A percentile compares a stretch with the other conserved stretches of the same genome.
phyloP scores from a whole-genome alignment of 1,140 invertebrate genomes.

The Pemphigus obesinymphae region DNA sequence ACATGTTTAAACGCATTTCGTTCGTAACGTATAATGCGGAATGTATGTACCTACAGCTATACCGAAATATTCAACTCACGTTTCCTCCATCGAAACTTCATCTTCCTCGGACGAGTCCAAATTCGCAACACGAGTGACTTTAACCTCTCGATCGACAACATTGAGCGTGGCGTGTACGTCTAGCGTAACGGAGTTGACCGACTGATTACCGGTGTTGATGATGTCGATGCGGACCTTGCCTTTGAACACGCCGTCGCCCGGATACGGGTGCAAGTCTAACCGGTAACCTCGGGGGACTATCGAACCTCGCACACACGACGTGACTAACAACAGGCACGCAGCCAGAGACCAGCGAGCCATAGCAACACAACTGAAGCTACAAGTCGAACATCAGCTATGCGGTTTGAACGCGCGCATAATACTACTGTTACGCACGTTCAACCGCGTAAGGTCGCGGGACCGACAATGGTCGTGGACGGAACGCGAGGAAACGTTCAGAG shows the following conservation, averaged over 20 bases:
- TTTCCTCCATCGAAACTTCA: conserved; percentile 44
- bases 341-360: conserved; percentile 24
- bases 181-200: conserved; percentile 41
- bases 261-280: conserved; percentile 45
- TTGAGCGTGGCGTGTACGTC: conserved; percentile 44
- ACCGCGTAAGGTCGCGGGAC: too few relatives aligned
- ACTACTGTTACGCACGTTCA: too few relatives aligned
- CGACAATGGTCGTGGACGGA: too few relatives aligned
- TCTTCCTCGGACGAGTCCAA: conserved; percentile 46
- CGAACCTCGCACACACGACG: neutral
- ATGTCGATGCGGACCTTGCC: conserved; percentile 44
- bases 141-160: conserved; percentile 45
- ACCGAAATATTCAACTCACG: conserved; percentile 42
- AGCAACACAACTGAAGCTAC: neutral
- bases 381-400: neutral
- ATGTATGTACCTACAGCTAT: neutral
- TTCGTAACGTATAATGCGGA: neutral
- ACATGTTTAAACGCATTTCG: neutral
- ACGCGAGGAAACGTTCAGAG: too few relatives aligned
- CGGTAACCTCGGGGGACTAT: conserved; percentile 46
- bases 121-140: conserved; percentile 45
- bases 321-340: neutral
- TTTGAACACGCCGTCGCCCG: conserved; percentile 46
- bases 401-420: too few relatives aligned
- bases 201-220: conserved; percentile 37